Evolutionary conservation across 2,113 vertebrate genomes (phyloP).

Genomic region (Tympanuchus pallidicinctus): DNA sequence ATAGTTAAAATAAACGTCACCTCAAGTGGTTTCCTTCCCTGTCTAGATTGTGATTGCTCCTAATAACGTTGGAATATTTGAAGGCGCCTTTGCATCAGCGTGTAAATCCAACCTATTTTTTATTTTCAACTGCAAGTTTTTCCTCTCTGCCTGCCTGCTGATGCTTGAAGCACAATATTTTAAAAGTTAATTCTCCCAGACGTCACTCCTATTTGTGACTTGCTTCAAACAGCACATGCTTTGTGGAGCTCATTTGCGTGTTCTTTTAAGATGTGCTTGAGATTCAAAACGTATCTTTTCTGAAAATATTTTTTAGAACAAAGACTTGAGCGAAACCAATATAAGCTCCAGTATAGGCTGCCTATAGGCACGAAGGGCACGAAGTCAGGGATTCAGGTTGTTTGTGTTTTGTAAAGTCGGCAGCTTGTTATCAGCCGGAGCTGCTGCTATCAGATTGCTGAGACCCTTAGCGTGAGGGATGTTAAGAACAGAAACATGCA

Average conservation of each 20-base stretch:
- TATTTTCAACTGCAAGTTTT: neutral
- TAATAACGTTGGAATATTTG: neutral
- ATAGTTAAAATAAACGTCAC: neutral
- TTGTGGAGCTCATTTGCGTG: neutral
- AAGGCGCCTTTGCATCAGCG: neutral
- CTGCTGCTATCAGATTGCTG: neutral
- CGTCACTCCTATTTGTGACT: neutral
- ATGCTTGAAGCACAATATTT: neutral
- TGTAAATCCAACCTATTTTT: neutral
- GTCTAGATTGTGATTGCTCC: neutral
- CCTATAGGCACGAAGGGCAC: accelerated
- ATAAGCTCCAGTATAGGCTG: neutral
- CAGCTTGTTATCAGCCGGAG: neutral
- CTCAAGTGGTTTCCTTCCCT: neutral
- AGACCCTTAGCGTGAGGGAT: neutral
- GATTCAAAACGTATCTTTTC: neutral
- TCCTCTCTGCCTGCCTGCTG: neutral
- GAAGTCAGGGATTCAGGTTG: neutral
- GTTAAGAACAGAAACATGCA: neutral
- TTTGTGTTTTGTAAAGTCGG: neutral
- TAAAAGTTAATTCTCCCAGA: neutral
- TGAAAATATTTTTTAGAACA: neutral
- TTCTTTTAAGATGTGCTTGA: neutral
- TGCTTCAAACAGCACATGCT: neutral
- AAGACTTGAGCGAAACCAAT: neutral